Conservation (phyloP, 2,113 vertebrate genomes). For the Leuciscus idus region DNA sequence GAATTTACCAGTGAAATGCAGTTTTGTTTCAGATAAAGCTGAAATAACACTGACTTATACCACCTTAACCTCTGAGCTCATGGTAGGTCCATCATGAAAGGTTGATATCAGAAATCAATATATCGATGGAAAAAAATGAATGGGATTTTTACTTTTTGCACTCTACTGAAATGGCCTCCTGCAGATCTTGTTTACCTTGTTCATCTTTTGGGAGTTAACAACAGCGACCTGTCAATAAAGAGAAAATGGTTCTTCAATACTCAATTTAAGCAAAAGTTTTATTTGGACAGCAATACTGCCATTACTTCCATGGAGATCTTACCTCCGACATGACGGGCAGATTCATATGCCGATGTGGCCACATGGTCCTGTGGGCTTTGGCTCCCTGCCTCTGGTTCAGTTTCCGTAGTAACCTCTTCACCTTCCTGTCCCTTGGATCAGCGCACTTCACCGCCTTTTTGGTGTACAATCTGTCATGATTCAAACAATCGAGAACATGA, state of each 20-base stretch:
- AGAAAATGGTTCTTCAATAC: neutral
- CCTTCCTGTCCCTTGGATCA: slow-evolving; percentile 78
- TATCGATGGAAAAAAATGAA: neutral
- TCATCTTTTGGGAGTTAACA: slow-evolving; percentile 40
- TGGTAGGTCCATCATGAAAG: neutral
- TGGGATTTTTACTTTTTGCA: neutral
- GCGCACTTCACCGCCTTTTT: slow-evolving; percentile 81
- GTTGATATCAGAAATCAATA: neutral
- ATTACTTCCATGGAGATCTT: neutral
- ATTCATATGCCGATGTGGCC: slow-evolving; percentile 74
- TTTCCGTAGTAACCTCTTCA: slow-evolving; percentile 79
- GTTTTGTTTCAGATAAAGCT: neutral
- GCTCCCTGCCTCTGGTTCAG: slow-evolving; percentile 69
- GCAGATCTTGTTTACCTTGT: slow-evolving; percentile 24
- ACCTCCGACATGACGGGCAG: slow-evolving; percentile 81
- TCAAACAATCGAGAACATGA: slow-evolving; percentile 41
- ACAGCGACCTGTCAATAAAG: slow-evolving; percentile 10
- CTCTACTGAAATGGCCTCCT: neutral
- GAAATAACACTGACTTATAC: neutral
- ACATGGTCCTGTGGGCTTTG: slow-evolving; percentile 72
- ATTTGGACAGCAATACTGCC: neutral
- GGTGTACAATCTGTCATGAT: slow-evolving; percentile 76
- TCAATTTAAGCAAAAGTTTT: neutral
- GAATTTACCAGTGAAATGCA: neutral
- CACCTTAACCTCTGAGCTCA: neutral